A percentile compares a stretch with the other conserved stretches of the same genome.
phyloP scores from a whole-genome alignment of 2,113 vertebrate species.

The Nothocercus julius region DNA sequence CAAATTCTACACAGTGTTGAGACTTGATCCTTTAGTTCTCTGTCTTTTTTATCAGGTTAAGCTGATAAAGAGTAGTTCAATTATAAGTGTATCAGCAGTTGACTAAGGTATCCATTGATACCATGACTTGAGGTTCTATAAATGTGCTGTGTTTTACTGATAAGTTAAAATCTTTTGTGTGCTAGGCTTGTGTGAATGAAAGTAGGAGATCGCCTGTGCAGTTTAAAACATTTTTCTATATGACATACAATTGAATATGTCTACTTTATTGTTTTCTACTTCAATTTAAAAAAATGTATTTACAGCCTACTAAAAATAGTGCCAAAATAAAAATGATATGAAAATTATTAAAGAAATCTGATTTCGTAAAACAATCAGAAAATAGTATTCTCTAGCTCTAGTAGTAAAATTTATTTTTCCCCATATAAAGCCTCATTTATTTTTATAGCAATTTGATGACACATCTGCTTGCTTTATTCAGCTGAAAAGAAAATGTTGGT shows the following conservation, averaged over 20 bases:
- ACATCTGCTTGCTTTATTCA: constrained; percentile 86
- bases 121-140: neutral
- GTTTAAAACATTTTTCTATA: neutral
- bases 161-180: neutral
- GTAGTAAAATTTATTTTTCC: constrained; percentile 83
- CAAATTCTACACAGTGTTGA: neutral
- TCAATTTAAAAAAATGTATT: constrained; percentile 69
- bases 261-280: constrained; percentile 46
- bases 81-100: neutral
- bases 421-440: constrained; percentile 84
- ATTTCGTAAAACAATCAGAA: constrained; percentile 77
- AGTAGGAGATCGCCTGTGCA: neutral
- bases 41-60: neutral
- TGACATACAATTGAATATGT: neutral
- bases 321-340: constrained; percentile 61
- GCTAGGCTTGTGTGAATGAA: neutral
- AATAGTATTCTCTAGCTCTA: constrained; percentile 73
- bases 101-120: too few relatives aligned
- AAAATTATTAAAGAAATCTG: constrained; percentile 77
- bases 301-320: constrained; percentile 70
- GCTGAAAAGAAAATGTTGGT: constrained; percentile 82
- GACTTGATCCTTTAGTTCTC: neutral
- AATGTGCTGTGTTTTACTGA: neutral
- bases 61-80: neutral
- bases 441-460: constrained; percentile 85